Conservation (phyloP, 2,113 vertebrate genomes). For the Brachyistius frenatus region DNA sequence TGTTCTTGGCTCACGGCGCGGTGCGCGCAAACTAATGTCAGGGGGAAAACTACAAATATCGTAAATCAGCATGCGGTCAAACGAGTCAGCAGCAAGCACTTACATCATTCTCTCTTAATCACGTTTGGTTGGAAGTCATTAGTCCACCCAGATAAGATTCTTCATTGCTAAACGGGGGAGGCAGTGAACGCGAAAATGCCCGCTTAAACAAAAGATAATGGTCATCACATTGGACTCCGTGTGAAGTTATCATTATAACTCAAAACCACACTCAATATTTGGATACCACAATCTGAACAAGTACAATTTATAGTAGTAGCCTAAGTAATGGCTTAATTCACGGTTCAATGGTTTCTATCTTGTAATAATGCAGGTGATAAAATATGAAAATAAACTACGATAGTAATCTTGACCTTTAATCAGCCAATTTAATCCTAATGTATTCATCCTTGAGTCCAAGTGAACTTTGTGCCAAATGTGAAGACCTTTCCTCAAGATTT, state of each 20-base stretch:
- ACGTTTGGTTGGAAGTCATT: constrained; percentile 1
- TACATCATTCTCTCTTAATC: constrained; percentile 13
- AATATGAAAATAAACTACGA: too few species aligned
- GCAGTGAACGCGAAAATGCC: neutral
- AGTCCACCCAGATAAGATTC: neutral
- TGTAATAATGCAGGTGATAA: too few species aligned
- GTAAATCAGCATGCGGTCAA: constrained; percentile 51
- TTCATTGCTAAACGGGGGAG: neutral
- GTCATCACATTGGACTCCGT: neutral
- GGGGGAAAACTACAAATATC: constrained; percentile 30
- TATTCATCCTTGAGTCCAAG: too few species aligned
- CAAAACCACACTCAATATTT: too few species aligned
- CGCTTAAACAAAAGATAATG: too few species aligned
- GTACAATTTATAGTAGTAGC: neutral
- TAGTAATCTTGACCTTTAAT: too few species aligned
- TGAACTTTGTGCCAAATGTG: too few species aligned
- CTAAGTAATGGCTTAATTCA: too few species aligned
- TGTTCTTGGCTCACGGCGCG: constrained; percentile 73
- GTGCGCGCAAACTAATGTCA: constrained; percentile 32
- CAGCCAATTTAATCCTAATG: too few species aligned
- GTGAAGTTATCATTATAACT: too few species aligned
- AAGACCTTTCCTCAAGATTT: too few species aligned
- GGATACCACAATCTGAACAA: neutral
- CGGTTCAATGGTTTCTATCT: too few species aligned
- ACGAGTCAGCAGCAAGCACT: constrained; percentile 13